Evolutionary conservation across 2,888 invertebrate species (phyloP), one percentile per base, ranked within the genome.

Genomic region (Xanthorhoe spadicearia): DNA sequence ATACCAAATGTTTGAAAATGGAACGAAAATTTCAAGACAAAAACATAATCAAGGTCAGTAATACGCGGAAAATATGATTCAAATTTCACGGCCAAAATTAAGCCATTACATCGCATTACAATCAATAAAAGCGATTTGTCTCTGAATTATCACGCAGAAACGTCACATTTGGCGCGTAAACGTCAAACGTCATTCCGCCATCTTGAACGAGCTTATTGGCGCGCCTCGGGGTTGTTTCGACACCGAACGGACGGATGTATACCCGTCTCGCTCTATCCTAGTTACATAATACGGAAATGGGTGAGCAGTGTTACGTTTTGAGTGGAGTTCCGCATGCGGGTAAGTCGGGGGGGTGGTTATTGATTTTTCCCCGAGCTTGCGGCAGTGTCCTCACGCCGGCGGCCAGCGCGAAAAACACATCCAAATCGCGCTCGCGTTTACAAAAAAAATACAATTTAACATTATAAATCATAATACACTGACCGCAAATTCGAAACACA

Each of bases 261-360:
- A 66, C 66, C 77, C 67, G 78, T 91, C 92, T 79, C 87, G 73
- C 64, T 92, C 85, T 66, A 69, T 74, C 88, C 74, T 77, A 68
- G 82, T 91, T 91, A 89, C 88, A 87, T 90, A 90, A 92, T 88
- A 89, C 85, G 92, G 90, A 93, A 91, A 87, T 87, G 87, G 88
- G 89, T 86, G 90, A 91, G 88, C 84, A 86, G 88, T 87, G 89
- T 86, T 84, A 83, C 78, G 82, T 83, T 83, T 83, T 78, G 82
- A 80, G 76, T 77, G 71, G 77, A 84, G 88, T 90, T 92, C 92
- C 92, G 92, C 92, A 92, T 92, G 90, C 90, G 90, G 89, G 79
- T 77, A 76, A 74, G 77, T 79, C 74, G 79, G 82, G 81, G 83
- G 91, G 91, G 89, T 89, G 77, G 88, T 79, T 92, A 92, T 92